Percentiles rank a stretch among this genome's conserved stretches.
These are phyloP conservation scores for Conchocele bisecta DNA, from an alignment of 2,888 invertebrate species.

Conservation along the genomic window DNA sequence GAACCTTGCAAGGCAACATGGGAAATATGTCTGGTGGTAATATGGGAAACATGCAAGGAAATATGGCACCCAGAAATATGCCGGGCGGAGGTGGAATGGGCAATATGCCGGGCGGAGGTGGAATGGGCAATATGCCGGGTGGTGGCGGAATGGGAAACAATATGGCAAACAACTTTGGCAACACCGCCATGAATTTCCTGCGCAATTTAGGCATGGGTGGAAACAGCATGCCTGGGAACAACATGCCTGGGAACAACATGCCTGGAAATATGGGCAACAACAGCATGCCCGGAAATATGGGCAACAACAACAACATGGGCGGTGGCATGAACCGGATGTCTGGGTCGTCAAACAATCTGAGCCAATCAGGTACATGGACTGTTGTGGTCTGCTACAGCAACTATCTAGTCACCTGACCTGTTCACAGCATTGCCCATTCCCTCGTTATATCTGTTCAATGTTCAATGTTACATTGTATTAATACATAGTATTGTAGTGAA, in stretches of 20 bases:
- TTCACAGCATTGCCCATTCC: no score
- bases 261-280: slow-evolving; percentile 30
- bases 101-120: slow-evolving; percentile 20
- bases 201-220: no score
- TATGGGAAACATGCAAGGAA: slow-evolving; percentile 17
- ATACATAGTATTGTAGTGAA: no score
- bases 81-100: slow-evolving; percentile 35
- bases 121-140: slow-evolving; percentile 7
- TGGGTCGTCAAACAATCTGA: slow-evolving; percentile 26
- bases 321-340: slow-evolving; percentile 19
- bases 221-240: no score
- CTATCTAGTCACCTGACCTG: no score
- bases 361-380: slow-evolving; percentile 51
- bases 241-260: no score
- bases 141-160: slow-evolving; percentile 10
- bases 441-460: no score
- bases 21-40: slow-evolving; percentile 23
- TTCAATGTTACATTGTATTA: no score
- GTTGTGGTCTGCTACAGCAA: no score
- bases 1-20: slow-evolving; percentile 20
- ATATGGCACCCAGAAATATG: slow-evolving; percentile 19
- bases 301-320: slow-evolving; percentile 10
- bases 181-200: no score
- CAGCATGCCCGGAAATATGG: slow-evolving; percentile 19
- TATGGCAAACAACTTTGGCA: no score